A percentile compares a stretch with the other conserved stretches of the same genome.
phyloP scores from a whole-genome alignment of 1,140 invertebrate genomes.

The Tetramorium alpestre region DNA sequence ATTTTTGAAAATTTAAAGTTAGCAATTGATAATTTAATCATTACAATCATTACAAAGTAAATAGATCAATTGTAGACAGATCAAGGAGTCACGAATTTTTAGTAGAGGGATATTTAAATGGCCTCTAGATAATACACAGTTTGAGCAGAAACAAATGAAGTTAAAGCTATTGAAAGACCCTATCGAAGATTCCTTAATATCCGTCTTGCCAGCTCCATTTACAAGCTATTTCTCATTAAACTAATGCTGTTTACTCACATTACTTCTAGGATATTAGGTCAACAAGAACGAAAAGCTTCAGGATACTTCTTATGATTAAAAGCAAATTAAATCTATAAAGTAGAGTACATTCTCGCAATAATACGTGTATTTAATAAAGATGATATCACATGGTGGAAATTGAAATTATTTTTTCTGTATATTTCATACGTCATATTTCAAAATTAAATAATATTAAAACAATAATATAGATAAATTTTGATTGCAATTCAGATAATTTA shows the following conservation, averaged over 20 bases:
- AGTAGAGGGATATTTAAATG: background rate
- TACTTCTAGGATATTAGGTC: background rate
- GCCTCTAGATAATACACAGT: background rate
- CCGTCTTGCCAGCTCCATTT: background rate
- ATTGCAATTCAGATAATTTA: background rate
- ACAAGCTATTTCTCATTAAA: constrained; percentile 13
- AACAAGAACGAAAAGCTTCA: background rate
- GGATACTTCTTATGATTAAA: constrained; percentile 5
- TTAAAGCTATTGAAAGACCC: background rate
- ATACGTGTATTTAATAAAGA: background rate
- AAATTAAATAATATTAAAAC: background rate
- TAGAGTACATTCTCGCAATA: background rate
- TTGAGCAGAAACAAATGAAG: background rate
- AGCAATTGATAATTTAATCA: background rate
- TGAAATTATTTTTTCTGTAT: background rate
- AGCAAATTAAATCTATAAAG: background rate
- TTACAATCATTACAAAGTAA: background rate
- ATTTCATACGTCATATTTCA: background rate
- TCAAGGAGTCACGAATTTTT: background rate
- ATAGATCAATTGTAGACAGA: background rate
- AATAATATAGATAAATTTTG: background rate
- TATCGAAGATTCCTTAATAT: constrained; percentile 11
- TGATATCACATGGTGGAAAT: background rate
- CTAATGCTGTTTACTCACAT: background rate
- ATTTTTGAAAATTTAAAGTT: background rate